Percentiles rank a stretch among this genome's conserved stretches.
Conservation (phyloP, 2,113 vertebrate genomes). For the Brachirus orientalis region DNA sequence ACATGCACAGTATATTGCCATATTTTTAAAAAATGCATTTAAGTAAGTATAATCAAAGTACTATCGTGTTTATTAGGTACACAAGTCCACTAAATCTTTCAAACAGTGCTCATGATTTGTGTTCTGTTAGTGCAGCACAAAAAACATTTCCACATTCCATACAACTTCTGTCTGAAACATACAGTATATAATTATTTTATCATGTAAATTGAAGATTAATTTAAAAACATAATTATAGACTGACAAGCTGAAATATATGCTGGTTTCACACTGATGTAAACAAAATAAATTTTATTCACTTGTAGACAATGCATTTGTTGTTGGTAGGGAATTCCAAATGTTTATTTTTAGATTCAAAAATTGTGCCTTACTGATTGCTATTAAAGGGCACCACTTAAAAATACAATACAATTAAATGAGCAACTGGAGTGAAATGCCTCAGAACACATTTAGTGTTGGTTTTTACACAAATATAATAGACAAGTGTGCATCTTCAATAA, state of each 20-base stretch:
- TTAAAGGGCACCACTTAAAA: too few species aligned
- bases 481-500: not conserved
- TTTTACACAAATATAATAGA: not conserved
- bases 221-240: not conserved
- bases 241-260: too few species aligned
- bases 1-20: too few species aligned
- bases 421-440: not conserved
- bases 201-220: not conserved
- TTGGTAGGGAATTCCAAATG: too few species aligned
- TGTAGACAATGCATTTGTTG: not conserved
- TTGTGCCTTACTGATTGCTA: too few species aligned
- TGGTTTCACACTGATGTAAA: too few species aligned
- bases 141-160: too few species aligned
- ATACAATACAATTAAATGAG: too few species aligned
- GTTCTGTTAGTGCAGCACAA: conserved; percentile 10
- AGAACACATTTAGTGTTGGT: too few species aligned
- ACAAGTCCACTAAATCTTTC: conserved; percentile 2
- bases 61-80: not conserved
- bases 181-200: not conserved
- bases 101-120: conserved; percentile 13
- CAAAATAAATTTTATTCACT: not conserved
- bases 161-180: not conserved
- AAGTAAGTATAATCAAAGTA: not conserved
- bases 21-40: too few species aligned
- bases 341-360: too few species aligned